Evolutionary conservation across 2,888 invertebrate species (phyloP).

Genomic region (Hirtodrosophila histrioides): DNA sequence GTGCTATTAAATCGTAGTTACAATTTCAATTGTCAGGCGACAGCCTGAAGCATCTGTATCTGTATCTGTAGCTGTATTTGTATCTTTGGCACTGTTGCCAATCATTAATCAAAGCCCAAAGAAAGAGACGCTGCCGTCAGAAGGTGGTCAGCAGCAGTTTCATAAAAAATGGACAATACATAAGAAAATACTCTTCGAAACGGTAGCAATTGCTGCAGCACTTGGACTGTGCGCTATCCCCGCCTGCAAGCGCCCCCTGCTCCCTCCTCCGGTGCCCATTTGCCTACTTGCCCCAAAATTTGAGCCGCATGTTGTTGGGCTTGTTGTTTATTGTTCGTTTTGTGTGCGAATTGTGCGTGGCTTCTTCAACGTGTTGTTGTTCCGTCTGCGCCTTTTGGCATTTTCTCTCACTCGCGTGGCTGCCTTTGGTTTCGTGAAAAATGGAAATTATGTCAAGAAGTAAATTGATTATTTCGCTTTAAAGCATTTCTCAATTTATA

Average conservation of each 20-base stretch:
- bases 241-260: not conserved
- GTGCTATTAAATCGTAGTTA: slow-evolving; percentile 78
- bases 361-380: slow-evolving; percentile 9
- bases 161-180: slow-evolving; percentile 51
- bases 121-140: slow-evolving; percentile 62
- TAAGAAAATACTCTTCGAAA: slow-evolving; percentile 37
- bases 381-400: slow-evolving; percentile 29
- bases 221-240: slow-evolving; percentile 2
- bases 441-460: slow-evolving; percentile 84
- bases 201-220: slow-evolving; percentile 53
- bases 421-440: slow-evolving; percentile 80
- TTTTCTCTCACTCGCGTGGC: slow-evolving; percentile 65
- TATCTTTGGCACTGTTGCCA: not conserved
- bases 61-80: slow-evolving; percentile 30
- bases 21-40: slow-evolving; percentile 65
- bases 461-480: slow-evolving; percentile 84
- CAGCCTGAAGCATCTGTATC: slow-evolving; percentile 36
- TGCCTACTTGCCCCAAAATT: slow-evolving; percentile 12
- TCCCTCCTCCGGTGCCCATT: slow-evolving; percentile 48
- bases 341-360: slow-evolving; percentile 73
- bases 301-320: slow-evolving; percentile 32
- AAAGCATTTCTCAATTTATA: slow-evolving; percentile 83
- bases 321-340: slow-evolving; percentile 32
- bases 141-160: slow-evolving; percentile 50
- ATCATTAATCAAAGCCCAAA: slow-evolving; percentile 73